Percentiles rank a stretch among this genome's conserved stretches.
Evolutionary conservation across 1,140 invertebrate genomes (phyloP).

Genomic region (Samia ricini): DNA sequence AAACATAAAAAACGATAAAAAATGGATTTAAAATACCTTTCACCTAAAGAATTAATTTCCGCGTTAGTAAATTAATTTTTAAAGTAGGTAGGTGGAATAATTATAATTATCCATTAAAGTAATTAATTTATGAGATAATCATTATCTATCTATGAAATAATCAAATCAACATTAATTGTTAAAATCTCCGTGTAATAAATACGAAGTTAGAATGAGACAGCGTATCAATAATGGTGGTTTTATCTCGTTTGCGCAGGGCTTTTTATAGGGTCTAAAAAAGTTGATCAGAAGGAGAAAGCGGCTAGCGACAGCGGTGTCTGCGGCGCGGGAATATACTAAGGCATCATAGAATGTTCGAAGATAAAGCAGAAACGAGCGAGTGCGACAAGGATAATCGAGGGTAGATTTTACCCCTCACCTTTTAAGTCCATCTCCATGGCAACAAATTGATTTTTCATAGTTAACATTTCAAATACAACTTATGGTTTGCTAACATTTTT

Average conservation of each 20-base stretch:
- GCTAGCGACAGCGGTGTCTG: slow-evolving; percentile 65
- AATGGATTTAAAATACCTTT: no score
- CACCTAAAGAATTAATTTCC: no score
- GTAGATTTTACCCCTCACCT: slow-evolving; percentile 26
- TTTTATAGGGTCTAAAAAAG: slow-evolving; percentile 34
- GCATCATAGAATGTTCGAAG: slow-evolving; percentile 35
- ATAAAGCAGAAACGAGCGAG: slow-evolving; percentile 61
- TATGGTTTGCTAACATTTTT: no score
- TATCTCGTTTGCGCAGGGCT: slow-evolving; percentile 27
- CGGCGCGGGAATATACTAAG: slow-evolving; percentile 75
- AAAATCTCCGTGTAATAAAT: no score
- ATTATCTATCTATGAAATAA: no score
- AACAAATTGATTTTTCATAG: slow-evolving; percentile 20
- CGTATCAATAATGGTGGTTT: background rate
- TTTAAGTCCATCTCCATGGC: slow-evolving; percentile 17
- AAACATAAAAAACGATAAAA: no score
- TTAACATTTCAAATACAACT: background rate
- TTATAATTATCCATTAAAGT: no score
- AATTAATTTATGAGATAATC: no score
- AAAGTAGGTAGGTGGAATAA: no score
- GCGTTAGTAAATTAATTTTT: no score
- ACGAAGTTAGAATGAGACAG: background rate
- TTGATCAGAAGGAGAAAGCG: slow-evolving; percentile 68
- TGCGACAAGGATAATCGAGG: slow-evolving; percentile 45
- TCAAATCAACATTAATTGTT: no score